phyloP scores from a whole-genome alignment of 2,797 vertebrate genomes.

The Lepus townsendii region DNA sequence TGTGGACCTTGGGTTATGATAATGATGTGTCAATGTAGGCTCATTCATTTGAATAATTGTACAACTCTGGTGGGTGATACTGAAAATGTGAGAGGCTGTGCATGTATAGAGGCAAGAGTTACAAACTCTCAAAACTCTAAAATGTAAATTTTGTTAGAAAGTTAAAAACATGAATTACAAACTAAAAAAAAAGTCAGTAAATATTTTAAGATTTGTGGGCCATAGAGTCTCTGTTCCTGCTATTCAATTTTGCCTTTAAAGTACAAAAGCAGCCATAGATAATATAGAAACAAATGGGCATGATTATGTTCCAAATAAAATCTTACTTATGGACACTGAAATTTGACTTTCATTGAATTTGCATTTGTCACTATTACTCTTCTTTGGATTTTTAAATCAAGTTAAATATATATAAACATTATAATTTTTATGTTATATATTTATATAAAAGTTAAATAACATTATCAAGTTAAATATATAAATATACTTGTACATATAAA shows the following conservation, averaged over 20 bases:
- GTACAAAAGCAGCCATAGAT: not conserved
- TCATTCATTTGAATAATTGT: not conserved
- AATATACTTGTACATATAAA: not conserved
- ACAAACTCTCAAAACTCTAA: not conserved
- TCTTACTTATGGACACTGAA: not conserved
- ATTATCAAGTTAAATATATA: too few species aligned
- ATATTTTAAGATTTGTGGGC: conserved; percentile 14
- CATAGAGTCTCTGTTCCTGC: not conserved
- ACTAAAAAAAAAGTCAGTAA: not conserved
- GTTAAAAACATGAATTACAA: not conserved
- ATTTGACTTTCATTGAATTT: conserved; percentile 17
- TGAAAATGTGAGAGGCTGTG: not conserved
- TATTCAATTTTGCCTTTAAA: not conserved
- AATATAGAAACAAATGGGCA: not conserved
- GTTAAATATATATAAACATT: not conserved
- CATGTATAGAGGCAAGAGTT: not conserved
- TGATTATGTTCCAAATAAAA: not conserved
- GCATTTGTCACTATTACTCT: not conserved
- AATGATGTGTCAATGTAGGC: too few species aligned
- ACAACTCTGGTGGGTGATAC: too few species aligned
- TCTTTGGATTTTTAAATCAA: not conserved
- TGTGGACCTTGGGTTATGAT: not conserved
- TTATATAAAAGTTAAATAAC: too few species aligned
- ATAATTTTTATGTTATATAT: too few species aligned
- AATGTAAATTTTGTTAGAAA: not conserved